Percentiles rank a stretch among this genome's conserved stretches.
Conservation (phyloP, 1,140 invertebrate genomes). For the Eufriesea mexicana region DNA sequence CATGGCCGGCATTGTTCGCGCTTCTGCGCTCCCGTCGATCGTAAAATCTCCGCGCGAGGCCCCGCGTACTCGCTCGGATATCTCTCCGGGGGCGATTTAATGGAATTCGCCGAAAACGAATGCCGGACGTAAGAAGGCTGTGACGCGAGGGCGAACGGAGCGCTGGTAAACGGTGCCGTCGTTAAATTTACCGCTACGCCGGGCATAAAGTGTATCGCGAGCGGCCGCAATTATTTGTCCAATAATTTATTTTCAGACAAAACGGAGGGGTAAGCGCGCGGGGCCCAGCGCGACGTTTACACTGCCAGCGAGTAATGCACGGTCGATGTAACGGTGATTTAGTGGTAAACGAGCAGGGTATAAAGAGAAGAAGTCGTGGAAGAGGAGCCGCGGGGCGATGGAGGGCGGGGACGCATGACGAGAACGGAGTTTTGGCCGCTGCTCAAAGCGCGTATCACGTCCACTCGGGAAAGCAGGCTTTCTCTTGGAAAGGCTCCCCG, state of each 20-base stretch:
- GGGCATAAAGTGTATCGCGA: constrained; percentile 58
- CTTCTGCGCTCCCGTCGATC: constrained; percentile 40
- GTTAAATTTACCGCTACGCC: constrained; percentile 53
- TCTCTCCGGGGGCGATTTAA: constrained; percentile 42
- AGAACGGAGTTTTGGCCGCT: constrained; percentile 59
- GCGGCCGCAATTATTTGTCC: constrained; percentile 59
- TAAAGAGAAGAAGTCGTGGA: constrained; percentile 46
- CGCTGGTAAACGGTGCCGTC: background rate
- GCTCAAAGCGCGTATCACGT: constrained; percentile 66
- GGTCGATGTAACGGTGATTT: constrained; percentile 63
- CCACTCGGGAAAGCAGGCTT: constrained; percentile 55
- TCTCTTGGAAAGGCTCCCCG: constrained; percentile 42
- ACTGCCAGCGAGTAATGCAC: constrained; percentile 44
- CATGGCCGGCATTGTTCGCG: constrained; percentile 49
- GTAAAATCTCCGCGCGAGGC: constrained; percentile 40
- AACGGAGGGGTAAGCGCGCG: constrained; percentile 10
- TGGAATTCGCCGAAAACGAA: constrained; percentile 59
- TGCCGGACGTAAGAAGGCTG: constrained; percentile 32
- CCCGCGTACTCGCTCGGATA: constrained; percentile 15
- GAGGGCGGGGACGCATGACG: background rate
- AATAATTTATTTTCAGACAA: constrained; percentile 64
- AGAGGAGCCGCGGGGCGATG: background rate
- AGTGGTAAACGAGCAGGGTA: constrained; percentile 58
- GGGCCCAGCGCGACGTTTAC: constrained; percentile 37
- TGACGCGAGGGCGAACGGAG: background rate